Conservation (phyloP, 1,140 invertebrate genomes). For the Drosophila leontia region DNA sequence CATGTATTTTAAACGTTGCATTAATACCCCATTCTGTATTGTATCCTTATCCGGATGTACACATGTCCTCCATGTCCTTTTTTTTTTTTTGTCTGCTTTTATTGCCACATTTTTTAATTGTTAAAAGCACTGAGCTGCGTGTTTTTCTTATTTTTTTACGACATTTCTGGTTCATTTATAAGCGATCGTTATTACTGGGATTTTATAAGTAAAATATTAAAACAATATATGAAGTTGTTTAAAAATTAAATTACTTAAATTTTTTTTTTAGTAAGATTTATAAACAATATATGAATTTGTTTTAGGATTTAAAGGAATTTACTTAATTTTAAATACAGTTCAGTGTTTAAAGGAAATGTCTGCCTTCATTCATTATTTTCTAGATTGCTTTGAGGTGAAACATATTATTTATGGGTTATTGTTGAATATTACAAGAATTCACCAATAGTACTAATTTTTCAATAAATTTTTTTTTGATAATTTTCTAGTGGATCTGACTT, state of each 20-base stretch:
- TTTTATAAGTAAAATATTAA: neutral
- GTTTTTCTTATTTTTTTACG: neutral
- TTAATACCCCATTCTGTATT: slow-evolving; percentile 56
- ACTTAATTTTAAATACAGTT: too few species aligned
- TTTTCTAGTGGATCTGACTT: too few species aligned
- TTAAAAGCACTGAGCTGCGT: neutral
- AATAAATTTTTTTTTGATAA: too few species aligned
- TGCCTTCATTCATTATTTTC: too few species aligned
- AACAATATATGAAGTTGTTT: neutral
- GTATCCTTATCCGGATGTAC: slow-evolving; percentile 9
- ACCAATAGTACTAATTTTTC: too few species aligned
- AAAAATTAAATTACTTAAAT: neutral
- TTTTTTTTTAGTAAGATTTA: too few species aligned
- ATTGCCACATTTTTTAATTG: neutral
- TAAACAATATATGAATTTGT: too few species aligned
- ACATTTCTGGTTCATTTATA: neutral
- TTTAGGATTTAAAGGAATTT: too few species aligned
- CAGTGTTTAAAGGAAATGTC: too few species aligned
- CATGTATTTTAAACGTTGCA: slow-evolving; percentile 74
- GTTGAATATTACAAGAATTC: too few species aligned
- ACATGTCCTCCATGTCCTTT: neutral
- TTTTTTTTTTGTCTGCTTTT: neutral
- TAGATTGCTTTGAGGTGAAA: too few species aligned
- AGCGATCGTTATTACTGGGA: neutral
- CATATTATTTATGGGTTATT: too few species aligned